Evolutionary conservation across 2,797 vertebrate genomes (phyloP).

Genomic region (Vespertilio murinus): DNA sequence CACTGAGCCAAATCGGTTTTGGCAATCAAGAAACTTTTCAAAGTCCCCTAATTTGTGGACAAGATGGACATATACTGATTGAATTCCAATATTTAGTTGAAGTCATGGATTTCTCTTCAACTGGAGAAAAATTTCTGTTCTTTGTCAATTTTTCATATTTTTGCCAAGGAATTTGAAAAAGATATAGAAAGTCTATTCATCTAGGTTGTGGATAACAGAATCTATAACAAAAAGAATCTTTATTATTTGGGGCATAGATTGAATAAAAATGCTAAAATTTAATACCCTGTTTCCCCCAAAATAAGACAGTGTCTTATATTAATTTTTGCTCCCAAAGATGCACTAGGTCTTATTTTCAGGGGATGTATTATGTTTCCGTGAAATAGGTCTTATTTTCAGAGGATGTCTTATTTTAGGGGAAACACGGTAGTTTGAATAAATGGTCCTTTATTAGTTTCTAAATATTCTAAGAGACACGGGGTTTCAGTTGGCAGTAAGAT

Average conservation of each 20-base stretch:
- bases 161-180: slow-evolving; percentile 29
- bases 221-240: neutral
- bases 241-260: neutral
- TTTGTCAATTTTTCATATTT: neutral
- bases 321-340: no score
- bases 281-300: no score
- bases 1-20: no score
- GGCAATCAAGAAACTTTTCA: neutral
- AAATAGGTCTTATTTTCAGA: no score
- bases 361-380: no score
- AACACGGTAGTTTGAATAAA: neutral
- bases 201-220: neutral
- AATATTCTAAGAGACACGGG: neutral
- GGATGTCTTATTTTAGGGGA: no score
- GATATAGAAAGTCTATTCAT: neutral
- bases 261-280: neutral
- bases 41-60: neutral
- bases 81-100: neutral
- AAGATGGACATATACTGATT: neutral
- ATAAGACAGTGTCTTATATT: no score
- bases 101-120: neutral
- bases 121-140: neutral
- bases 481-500: neutral
- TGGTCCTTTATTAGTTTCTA: neutral
- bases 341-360: no score